Percentiles rank a stretch among this genome's conserved stretches.
phyloP scores from a whole-genome alignment of 2,113 vertebrate genomes.

The Phaetusa simplex region DNA sequence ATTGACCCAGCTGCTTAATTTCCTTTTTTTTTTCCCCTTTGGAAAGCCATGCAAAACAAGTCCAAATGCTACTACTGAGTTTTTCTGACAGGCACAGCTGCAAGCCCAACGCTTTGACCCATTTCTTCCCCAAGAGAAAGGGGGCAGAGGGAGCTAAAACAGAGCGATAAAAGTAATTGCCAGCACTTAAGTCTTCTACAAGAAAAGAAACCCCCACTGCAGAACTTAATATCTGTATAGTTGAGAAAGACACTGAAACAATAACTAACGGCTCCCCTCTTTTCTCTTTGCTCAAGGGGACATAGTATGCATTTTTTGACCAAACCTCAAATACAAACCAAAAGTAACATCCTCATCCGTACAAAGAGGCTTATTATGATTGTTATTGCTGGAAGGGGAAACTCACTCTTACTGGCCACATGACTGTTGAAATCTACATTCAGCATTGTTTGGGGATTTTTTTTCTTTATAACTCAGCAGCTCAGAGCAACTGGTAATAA shows the following conservation, averaged over 20 bases:
- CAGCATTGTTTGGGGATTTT: constrained; percentile 17
- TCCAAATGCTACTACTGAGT: neutral
- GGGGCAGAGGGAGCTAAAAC: neutral
- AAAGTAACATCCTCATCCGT: constrained; percentile 54
- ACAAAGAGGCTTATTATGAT: constrained; percentile 59
- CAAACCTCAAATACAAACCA: constrained; percentile 69
- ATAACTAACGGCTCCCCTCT: constrained; percentile 26
- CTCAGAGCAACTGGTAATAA: constrained; percentile 3
- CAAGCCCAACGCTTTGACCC: neutral
- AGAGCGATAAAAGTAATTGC: neutral
- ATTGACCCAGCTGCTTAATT: neutral
- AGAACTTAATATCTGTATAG: neutral
- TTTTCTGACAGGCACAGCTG: neutral
- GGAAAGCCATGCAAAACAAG: neutral
- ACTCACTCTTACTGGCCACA: constrained; percentile 53
- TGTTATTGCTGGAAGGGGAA: constrained; percentile 67
- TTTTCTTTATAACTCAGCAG: neutral
- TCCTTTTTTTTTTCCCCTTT: neutral
- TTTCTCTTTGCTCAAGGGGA: neutral
- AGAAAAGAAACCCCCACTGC: neutral
- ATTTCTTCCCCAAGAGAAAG: neutral
- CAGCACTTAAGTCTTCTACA: neutral
- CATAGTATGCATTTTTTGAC: constrained; percentile 60
- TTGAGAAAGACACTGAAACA: constrained; percentile 48
- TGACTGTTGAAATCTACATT: constrained; percentile 53